Base-by-base conservation (phyloP, 2,888 invertebrate genomes). In the Crepidodera aurea region DNA sequence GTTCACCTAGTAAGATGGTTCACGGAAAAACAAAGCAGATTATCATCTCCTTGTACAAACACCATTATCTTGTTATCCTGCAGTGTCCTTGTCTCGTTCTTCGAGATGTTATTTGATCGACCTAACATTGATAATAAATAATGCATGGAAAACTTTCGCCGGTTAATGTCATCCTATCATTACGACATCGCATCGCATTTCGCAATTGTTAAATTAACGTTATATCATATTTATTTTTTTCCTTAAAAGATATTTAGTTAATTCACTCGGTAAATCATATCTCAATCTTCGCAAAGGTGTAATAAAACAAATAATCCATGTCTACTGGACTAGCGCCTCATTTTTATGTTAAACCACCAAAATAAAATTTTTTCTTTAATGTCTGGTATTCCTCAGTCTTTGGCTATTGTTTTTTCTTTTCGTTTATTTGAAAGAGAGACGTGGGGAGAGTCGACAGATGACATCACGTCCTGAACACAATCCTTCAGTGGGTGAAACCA, bases 81-180 rank as follows among this genome's bases (percentile, higher is more conserved):
- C 50, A n/a, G 10, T 50, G 67, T 48, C 64, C 64, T 62, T 65
- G 64, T 61, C 55, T 53, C 58, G 64, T 59, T 67, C 58, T 51
- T 66, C 72, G 63, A 85, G 51, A 42, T 56, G 27, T 51, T 48
- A 22, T 15, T 42, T 18, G 19, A 42, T 29, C 42, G 18, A 39
- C 15, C 44, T 44, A 51, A 37, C 59, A 53, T 51, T 51, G 48
- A 53, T 55, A 61, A 56, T 56, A 50, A 55, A 61, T 67, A 64
- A 61, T 63, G 57, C 37, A 61, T 61, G 22, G 18, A 32, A 50
- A 62, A 67, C 63, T 67, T 65, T 67, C 63, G 22, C 66, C 42
- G 25, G 51, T 44, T 66, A 64, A 66, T 64, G 63, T 64, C 59
- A 64, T 64, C 55, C 57, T 46, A 29, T n/a, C 51, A 61, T 64